Evolutionary conservation across 2,888 invertebrate genomes (phyloP).

Genomic region (Tiliacea citrago): DNA sequence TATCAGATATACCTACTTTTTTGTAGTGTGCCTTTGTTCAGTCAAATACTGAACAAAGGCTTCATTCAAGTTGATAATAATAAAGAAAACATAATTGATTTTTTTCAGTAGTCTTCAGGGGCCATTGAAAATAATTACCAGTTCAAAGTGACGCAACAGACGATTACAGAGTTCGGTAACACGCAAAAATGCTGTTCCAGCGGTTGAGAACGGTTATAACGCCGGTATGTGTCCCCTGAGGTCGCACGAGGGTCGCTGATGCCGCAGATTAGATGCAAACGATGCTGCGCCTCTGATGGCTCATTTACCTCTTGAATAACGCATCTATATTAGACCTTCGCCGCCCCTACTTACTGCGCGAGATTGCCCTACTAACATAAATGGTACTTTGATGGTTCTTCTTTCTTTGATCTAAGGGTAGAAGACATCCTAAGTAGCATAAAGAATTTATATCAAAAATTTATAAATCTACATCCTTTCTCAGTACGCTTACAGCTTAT

Average conservation of each 20-base stretch:
- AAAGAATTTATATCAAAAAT: not conserved
- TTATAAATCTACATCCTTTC: not conserved
- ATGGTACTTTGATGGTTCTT: constrained; percentile 62
- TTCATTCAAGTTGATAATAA: constrained; percentile 5
- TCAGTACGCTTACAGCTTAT: not conserved
- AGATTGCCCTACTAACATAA: constrained; percentile 57
- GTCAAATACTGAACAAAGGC: constrained; percentile 1
- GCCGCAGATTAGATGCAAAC: constrained; percentile 88
- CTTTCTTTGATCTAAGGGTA: constrained; percentile 36
- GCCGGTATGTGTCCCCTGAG: constrained; percentile 75
- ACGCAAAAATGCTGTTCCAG: constrained; percentile 66
- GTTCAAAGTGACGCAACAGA: constrained; percentile 22
- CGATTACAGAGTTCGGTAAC: constrained; percentile 48
- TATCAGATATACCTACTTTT: not conserved
- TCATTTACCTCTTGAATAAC: constrained; percentile 89
- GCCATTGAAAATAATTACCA: constrained; percentile 41
- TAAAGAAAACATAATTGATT: constrained; percentile 5
- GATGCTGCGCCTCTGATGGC: constrained; percentile 85
- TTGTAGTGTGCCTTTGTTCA: not conserved
- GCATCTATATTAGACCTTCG: constrained; percentile 81
- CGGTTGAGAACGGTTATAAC: constrained; percentile 65
- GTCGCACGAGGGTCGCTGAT: constrained; percentile 77
- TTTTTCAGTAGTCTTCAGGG: constrained; percentile 17
- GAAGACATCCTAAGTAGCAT: constrained; percentile 6
- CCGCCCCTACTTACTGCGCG: constrained; percentile 65